Evolutionary conservation across 1,140 invertebrate species (phyloP).

Genomic region (Tetraneura akinire): DNA sequence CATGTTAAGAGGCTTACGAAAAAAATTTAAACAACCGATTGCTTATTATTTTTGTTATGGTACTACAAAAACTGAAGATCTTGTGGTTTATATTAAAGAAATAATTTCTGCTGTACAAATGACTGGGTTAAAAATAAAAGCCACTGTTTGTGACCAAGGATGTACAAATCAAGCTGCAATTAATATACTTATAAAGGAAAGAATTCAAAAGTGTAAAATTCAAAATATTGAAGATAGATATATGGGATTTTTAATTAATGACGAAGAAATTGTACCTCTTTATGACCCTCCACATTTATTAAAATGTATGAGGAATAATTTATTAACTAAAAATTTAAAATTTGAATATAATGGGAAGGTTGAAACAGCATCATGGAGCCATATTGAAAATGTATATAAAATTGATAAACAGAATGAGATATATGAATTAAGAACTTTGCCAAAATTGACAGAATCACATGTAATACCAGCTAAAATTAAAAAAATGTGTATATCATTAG

Average conservation of each 20-base stretch:
- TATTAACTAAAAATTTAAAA: too few relatives aligned
- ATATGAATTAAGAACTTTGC: neutral
- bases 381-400: neutral
- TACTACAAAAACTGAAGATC: neutral
- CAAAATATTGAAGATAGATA: neutral
- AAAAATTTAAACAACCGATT: neutral
- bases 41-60: neutral
- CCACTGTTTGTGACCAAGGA: neutral
- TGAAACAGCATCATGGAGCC: neutral
- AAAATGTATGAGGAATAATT: constrained; percentile 24
- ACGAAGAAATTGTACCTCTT: neutral
- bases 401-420: constrained; percentile 2
- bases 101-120: neutral
- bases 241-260: neutral
- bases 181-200: neutral
- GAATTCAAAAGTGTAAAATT: neutral
- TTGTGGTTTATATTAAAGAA: neutral
- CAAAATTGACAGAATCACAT: neutral
- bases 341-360: neutral
- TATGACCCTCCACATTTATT: constrained; percentile 1
- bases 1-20: neutral
- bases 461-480: too few relatives aligned
- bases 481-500: too few relatives aligned
- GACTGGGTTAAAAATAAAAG: neutral
- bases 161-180: neutral